Conservation (phyloP, 2,113 vertebrate genomes). For the Vulpes lagopus region DNA sequence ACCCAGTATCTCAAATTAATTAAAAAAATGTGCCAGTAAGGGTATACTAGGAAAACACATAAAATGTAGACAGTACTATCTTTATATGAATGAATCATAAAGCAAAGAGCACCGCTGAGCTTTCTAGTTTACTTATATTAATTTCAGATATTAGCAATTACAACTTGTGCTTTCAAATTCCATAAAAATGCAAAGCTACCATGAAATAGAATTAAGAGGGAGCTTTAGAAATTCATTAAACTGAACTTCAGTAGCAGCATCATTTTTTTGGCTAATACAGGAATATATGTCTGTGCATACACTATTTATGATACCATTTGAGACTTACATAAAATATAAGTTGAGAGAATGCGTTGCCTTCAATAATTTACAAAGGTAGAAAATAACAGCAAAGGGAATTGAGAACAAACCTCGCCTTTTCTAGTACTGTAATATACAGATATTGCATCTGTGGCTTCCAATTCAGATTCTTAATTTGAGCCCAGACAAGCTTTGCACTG, state of each 20-base stretch:
- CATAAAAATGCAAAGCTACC: slow-evolving; percentile 72
- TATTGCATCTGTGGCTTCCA: slow-evolving; percentile 73
- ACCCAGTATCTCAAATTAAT: slow-evolving; percentile 46
- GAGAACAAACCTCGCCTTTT: slow-evolving; percentile 69
- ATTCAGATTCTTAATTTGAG: slow-evolving; percentile 74
- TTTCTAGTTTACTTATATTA: slow-evolving; percentile 65
- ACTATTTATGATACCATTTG: slow-evolving; percentile 79
- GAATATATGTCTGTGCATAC: slow-evolving; percentile 60
- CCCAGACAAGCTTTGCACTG: slow-evolving; percentile 15
- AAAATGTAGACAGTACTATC: not conserved
- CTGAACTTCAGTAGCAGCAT: slow-evolving; percentile 48
- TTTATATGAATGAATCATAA: slow-evolving; percentile 58
- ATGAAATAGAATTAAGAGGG: slow-evolving; percentile 75
- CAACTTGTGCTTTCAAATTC: slow-evolving; percentile 66
- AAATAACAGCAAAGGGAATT: slow-evolving; percentile 76
- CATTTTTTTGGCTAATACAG: slow-evolving; percentile 65
- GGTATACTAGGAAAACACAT: slow-evolving; percentile 1
- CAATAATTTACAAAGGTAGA: slow-evolving; percentile 77
- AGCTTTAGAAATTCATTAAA: slow-evolving; percentile 76
- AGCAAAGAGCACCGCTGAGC: slow-evolving; percentile 18
- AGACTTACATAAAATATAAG: slow-evolving; percentile 82
- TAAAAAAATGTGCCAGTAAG: slow-evolving; percentile 45
- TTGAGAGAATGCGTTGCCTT: slow-evolving; percentile 74
- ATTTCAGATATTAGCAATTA: slow-evolving; percentile 77
- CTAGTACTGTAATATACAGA: slow-evolving; percentile 68